phyloP scores from a whole-genome alignment of 2,113 vertebrate genomes.

The Hepsetus odoe region DNA sequence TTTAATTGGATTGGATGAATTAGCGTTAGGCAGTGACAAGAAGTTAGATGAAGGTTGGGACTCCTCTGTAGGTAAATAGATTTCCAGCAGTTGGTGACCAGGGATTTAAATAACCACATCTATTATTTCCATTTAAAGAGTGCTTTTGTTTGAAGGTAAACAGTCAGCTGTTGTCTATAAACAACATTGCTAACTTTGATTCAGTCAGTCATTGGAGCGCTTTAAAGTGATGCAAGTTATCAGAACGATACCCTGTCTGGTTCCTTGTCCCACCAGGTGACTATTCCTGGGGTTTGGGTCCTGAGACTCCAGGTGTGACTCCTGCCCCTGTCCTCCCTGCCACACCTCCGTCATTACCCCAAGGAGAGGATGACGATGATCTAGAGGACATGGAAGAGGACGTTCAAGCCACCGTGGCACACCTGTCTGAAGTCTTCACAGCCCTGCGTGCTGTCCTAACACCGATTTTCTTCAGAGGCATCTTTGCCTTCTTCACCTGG shows the following conservation, averaged over 20 bases:
- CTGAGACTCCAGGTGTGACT: slow-evolving; percentile 54
- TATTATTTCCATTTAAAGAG: too few relatives aligned
- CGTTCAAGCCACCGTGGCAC: slow-evolving; percentile 78
- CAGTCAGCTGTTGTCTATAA: too few relatives aligned
- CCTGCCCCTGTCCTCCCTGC: slow-evolving; percentile 44
- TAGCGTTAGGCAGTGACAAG: too few relatives aligned
- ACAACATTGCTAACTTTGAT: too few relatives aligned
- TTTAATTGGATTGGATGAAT: too few relatives aligned
- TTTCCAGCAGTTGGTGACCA: too few relatives aligned
- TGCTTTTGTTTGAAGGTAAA: too few relatives aligned
- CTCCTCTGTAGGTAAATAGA: too few relatives aligned
- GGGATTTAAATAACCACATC: too few relatives aligned
- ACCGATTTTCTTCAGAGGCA: slow-evolving; percentile 82
- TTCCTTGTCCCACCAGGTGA: slow-evolving; percentile 73
- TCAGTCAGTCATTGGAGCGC: background rate
- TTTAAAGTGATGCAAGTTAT: background rate
- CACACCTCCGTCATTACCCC: accelerated
- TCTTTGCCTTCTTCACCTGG: slow-evolving; percentile 92
- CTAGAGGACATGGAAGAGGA: slow-evolving; percentile 72
- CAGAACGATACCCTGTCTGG: background rate
- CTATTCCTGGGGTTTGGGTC: slow-evolving; percentile 84
- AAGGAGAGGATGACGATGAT: slow-evolving; percentile 71
- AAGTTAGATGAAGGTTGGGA: too few relatives aligned
- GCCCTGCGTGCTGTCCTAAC: slow-evolving; percentile 79
- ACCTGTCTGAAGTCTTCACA: slow-evolving; percentile 71